Conservation (phyloP, 2,888 invertebrate species). For the Brachynemurus nebulosus region DNA sequence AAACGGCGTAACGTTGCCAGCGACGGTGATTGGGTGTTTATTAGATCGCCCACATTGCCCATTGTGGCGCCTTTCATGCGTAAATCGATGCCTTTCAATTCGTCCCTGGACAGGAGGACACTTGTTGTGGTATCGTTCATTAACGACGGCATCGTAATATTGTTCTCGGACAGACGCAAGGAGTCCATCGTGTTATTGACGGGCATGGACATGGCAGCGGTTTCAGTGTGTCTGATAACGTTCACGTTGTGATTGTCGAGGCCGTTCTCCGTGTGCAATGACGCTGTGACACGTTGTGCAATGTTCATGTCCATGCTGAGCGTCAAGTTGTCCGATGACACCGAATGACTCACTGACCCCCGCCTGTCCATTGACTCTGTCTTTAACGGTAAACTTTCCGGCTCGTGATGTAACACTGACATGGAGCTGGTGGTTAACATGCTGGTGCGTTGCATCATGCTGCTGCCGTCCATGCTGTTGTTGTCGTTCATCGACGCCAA, state of each 20-base stretch:
- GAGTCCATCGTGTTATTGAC: slow-evolving; percentile 8
- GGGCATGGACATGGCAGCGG: not conserved
- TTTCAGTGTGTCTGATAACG: not conserved
- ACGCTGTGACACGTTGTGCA: slow-evolving; percentile 14
- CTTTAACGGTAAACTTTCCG: not conserved
- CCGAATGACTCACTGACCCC: not conserved
- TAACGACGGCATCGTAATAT: slow-evolving; percentile 5
- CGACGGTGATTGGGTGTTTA: slow-evolving; percentile 41
- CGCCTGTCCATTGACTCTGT: not conserved
- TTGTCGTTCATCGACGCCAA: slow-evolving; percentile 32
- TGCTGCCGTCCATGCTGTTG: slow-evolving; percentile 31
- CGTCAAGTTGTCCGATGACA: slow-evolving; percentile 10
- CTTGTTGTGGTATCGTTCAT: slow-evolving; percentile 15
- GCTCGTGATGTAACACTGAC: not conserved
- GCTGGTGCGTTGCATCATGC: slow-evolving; percentile 29
- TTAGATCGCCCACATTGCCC: slow-evolving; percentile 34
- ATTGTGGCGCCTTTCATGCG: slow-evolving; percentile 47
- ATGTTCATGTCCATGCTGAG: slow-evolving; percentile 23
- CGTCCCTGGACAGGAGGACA: slow-evolving; percentile 22
- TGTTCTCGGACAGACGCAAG: slow-evolving; percentile 11
- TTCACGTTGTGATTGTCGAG: slow-evolving; percentile 25
- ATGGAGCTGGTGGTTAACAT: not conserved
- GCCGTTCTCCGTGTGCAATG: slow-evolving; percentile 31
- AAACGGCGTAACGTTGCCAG: slow-evolving; percentile 35
- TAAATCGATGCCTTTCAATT: slow-evolving; percentile 48